Base-by-base conservation (phyloP, 1,140 invertebrate species). In the Dufourea novaeangliae region DNA sequence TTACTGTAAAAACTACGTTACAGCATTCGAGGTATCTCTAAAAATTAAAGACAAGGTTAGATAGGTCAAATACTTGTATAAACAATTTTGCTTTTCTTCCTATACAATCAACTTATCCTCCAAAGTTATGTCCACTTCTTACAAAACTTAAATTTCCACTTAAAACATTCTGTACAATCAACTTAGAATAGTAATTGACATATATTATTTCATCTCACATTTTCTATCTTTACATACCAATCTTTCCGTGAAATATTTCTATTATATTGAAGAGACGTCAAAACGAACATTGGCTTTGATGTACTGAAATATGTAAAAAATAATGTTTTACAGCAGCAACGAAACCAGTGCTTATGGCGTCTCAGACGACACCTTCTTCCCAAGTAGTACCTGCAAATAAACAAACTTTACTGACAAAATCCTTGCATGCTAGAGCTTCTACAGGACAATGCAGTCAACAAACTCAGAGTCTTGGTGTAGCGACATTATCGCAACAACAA, bases 351-450 rank as follows among this genome's bases (percentile, higher is more conserved):
- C 79, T 92, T 79, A 91, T 92, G 91, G 83, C 91, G 57, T 91
- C 89, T 37, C 92, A 92, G 80, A 84, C 91, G 72, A 85, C 88
- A 67, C 81, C 92, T 85, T 91, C 91, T 82, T 90, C 91, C 78
- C 90, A 90, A 89, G 86, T 89, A 79, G 89, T 91, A 90, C 88
- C 88, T 87, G 89, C 87, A 78, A 92, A 91, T 73, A 92, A 92
- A 87, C 92, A 92, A 87, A 91, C 92, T 54, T 84, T 92, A 77
- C 87, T 92, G 76, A 89, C 92, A 70, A 92, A 92, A 87, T 91
- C 91, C 59, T 87, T 92, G 80, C 90, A 92, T 67, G 87, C 90
- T 57, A 90, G 90, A 85, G 84, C 89, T 78, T 87, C 88, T 76
- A 89, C 90, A 72, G 89, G 89, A 74, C 91, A 91, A 37, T 90